Conservation (phyloP, 2,113 vertebrate genomes). For the Hippolais icterina region DNA sequence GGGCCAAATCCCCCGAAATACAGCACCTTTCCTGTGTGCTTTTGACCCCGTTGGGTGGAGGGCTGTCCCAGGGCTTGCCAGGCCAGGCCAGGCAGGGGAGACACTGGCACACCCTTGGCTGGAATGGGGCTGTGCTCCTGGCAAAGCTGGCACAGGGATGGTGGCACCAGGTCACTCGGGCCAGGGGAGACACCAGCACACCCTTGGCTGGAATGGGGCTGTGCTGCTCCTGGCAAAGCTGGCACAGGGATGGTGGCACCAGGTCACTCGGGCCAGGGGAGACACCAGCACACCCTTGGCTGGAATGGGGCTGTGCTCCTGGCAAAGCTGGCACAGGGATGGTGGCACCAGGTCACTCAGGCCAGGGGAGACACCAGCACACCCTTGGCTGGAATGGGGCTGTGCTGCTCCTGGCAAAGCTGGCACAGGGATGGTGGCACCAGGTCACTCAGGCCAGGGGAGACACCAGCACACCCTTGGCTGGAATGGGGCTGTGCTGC, state of each 20-base stretch:
- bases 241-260: accelerated
- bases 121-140: not conserved
- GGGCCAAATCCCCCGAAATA: not conserved
- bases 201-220: too few relatives aligned
- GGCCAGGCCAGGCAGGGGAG: not conserved
- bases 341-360: not conserved
- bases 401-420: not conserved
- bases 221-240: not conserved
- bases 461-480: accelerated
- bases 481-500: not conserved
- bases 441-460: not conserved
- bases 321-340: accelerated
- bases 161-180: not conserved
- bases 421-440: accelerated
- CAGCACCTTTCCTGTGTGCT: not conserved
- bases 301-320: not conserved
- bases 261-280: not conserved
- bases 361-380: not conserved
- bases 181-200: too few relatives aligned
- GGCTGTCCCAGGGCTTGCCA: not conserved
- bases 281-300: accelerated
- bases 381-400: too few relatives aligned
- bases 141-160: accelerated
- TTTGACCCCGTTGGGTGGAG: not conserved
- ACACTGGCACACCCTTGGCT: not conserved